These are phyloP conservation scores for Bombus vancouverensis DNA, from an alignment of 1,140 invertebrate genomes.

Conservation along the genomic window DNA sequence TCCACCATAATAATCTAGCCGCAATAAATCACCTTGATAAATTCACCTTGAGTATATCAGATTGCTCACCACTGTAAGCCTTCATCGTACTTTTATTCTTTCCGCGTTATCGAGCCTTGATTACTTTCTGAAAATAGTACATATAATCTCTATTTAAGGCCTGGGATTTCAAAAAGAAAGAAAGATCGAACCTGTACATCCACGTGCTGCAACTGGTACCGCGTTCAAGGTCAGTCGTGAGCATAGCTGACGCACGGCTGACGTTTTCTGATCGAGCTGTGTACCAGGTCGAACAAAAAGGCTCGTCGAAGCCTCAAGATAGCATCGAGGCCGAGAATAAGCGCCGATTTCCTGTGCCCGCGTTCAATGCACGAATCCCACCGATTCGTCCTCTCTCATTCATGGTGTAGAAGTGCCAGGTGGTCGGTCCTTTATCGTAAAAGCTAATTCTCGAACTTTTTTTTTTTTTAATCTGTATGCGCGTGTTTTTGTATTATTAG, in stretches of 20 bases:
- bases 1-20: background rate
- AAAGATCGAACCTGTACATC: background rate
- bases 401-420: slow-evolving; percentile 23
- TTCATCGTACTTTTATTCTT: background rate
- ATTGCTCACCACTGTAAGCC: background rate
- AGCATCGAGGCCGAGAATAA: slow-evolving; percentile 52
- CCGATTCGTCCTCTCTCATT: slow-evolving; percentile 28
- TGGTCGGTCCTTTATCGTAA: slow-evolving; percentile 1
- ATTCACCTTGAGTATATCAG: background rate
- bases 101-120: background rate
- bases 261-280: slow-evolving; percentile 34
- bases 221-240: slow-evolving; percentile 37
- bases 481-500: background rate
- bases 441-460: background rate
- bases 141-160: slow-evolving; percentile 33
- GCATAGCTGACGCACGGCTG: slow-evolving; percentile 29
- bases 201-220: slow-evolving; percentile 45
- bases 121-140: slow-evolving; percentile 20
- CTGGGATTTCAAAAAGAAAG: background rate
- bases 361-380: background rate
- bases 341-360: slow-evolving; percentile 42
- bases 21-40: background rate
- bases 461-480: background rate
- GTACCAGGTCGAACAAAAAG: slow-evolving; percentile 30
- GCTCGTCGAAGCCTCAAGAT: slow-evolving; percentile 4